Evolutionary conservation across 1,140 invertebrate species (phyloP), one percentile per base, ranked within the genome.

Genomic region (Ceratosolen fusciceps): DNA sequence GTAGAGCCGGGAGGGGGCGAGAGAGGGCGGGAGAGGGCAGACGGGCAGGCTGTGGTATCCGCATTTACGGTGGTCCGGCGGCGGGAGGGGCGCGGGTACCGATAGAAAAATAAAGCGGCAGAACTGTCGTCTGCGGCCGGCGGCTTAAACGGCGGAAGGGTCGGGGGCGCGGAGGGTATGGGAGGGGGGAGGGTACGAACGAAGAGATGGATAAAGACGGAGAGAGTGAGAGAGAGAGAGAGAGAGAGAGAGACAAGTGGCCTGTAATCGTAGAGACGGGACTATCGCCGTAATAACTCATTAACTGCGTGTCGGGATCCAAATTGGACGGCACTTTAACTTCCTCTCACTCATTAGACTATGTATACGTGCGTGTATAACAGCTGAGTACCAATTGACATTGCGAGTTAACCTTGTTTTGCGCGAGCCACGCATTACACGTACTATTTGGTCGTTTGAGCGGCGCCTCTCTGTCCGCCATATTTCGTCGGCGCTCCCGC

Each of bases 371-470:
- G 29, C 52, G 47, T 49, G 12, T 43, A 26, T 74, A 58, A 29
- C 43, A 14, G 43, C 7, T 52, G 43, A 52, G 81, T 70, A 60
- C 78, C 86, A 87, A 88, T 87, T 88, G 87, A 87, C 87, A 88
- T 83, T 81, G 81, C 84, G 75, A 86, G 83, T 88, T 88, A 83
- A 87, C 86, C 86, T 81, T 82, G 83, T 26, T 29, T 47, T 49
- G 56, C 47, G 47, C 24, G 19, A n/a, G 4, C 8, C 37, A 65
- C 60, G 37, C 12, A 37, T 37, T 65, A 65, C 8, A 37, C 31
- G 21, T n/a, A 65, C 2, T 21, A 31, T 65, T 65, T 65, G 16
- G 16, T 65, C 60, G 60, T 65, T 19, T n/a, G 19, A 65, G 60
- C 60, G 60, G 60, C 68, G 68, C 68, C 68, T 29, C 39, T 47